phyloP scores from a whole-genome alignment of 1,140 invertebrate genomes.

The Temnothorax curvispinosus region DNA sequence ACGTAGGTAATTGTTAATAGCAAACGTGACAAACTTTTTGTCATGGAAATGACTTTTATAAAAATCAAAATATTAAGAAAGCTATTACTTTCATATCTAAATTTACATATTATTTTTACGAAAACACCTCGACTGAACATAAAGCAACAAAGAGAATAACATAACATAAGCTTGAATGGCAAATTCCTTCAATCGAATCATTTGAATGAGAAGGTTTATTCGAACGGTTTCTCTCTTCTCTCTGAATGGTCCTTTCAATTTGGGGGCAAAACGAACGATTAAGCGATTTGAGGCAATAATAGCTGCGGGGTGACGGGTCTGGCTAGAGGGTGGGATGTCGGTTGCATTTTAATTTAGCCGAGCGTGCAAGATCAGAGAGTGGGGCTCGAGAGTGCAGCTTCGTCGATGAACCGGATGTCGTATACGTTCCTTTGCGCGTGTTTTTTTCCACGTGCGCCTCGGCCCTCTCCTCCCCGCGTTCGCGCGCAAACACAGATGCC shows the following conservation, averaged over 20 bases:
- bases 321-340: not conserved
- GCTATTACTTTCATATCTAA: not conserved
- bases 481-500: not conserved
- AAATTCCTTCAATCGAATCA: not conserved
- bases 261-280: not conserved
- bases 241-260: not conserved
- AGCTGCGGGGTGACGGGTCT: not conserved
- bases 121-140: not conserved
- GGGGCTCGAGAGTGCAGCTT: slow-evolving; percentile 9
- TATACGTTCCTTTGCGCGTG: slow-evolving; percentile 12
- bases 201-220: not conserved
- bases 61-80: not conserved
- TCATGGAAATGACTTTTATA: not conserved
- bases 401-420: not conserved
- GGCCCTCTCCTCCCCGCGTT: not conserved
- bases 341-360: slow-evolving; percentile 41
- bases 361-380: slow-evolving; percentile 41
- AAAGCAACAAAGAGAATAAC: not conserved
- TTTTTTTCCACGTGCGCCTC: slow-evolving; percentile 28
- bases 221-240: not conserved
- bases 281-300: slow-evolving; percentile 21
- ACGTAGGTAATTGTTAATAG: not conserved
- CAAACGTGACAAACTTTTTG: not conserved
- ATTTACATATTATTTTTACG: not conserved
- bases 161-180: not conserved